Conservation (phyloP, 2,888 invertebrate species). For the Eurois occulta region DNA sequence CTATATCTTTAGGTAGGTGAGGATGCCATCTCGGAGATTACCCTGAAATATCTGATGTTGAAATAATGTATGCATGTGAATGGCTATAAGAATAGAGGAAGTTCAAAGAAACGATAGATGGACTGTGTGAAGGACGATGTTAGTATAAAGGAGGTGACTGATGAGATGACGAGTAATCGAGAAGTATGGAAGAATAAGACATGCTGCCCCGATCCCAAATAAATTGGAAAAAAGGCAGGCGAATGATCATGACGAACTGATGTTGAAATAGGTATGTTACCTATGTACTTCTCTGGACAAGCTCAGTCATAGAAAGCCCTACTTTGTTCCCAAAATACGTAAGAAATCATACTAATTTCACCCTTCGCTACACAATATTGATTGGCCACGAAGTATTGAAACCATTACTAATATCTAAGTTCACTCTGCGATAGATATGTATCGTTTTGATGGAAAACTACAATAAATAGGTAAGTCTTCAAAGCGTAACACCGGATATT, state of each 20-base stretch:
- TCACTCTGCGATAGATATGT: slow-evolving; percentile 48
- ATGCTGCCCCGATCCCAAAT: background rate
- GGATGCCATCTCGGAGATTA: background rate
- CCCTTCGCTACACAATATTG: slow-evolving; percentile 18
- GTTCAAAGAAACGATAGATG: background rate
- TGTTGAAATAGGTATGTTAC: background rate
- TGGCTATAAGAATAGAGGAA: background rate
- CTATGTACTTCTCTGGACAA: background rate
- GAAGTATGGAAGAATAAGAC: background rate
- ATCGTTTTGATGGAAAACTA: slow-evolving; percentile 61
- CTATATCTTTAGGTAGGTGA: background rate
- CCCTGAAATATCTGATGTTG: background rate
- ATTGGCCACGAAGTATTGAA: slow-evolving; percentile 6
- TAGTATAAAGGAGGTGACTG: background rate
- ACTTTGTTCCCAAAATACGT: background rate
- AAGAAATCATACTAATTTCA: background rate
- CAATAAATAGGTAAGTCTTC: slow-evolving; percentile 71
- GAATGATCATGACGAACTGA: background rate
- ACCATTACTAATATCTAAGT: slow-evolving; percentile 20
- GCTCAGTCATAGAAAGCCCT: background rate
- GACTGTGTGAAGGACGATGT: background rate
- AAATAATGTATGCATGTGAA: background rate
- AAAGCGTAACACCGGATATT: slow-evolving; percentile 77
- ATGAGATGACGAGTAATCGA: background rate
- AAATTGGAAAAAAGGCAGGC: background rate